Percentiles rank a stretch among this genome's conserved stretches.
These are phyloP conservation scores for Mythimna vitellina DNA, from an alignment of 2,888 invertebrate genomes.

Conservation along the genomic window DNA sequence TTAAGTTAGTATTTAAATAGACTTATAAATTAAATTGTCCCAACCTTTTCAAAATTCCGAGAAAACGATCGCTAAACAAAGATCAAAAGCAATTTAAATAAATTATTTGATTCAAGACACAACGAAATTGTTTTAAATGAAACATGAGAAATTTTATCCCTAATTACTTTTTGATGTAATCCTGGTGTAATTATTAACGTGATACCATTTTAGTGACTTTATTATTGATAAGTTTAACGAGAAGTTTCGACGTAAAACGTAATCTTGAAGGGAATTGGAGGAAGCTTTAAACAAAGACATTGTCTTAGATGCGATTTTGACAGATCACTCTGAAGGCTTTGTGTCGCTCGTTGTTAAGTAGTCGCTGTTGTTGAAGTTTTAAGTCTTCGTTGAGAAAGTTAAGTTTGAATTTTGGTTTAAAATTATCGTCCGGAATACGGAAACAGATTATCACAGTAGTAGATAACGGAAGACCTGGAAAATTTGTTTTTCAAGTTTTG, in stretches of 20 bases:
- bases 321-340: constrained; percentile 24
- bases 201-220: constrained; percentile 1
- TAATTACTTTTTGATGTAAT: constrained; percentile 36
- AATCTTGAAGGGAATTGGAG: constrained; percentile 7
- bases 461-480: neutral
- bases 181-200: constrained; percentile 13
- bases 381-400: neutral
- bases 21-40: neutral
- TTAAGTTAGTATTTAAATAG: neutral
- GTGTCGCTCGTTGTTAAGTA: constrained; percentile 14
- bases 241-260: constrained; percentile 4
- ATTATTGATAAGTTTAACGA: constrained; percentile 20
- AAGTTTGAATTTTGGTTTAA: neutral
- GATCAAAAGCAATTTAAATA: constrained; percentile 26
- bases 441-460: neutral
- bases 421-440: neutral
- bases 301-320: constrained; percentile 20
- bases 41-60: neutral
- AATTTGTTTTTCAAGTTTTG: no score
- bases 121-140: constrained; percentile 1
- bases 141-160: constrained; percentile 13
- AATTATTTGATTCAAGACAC: neutral
- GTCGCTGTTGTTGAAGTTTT: constrained; percentile 16
- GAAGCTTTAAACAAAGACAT: constrained; percentile 6
- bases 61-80: constrained; percentile 5